Evolutionary conservation across 2,888 invertebrate genomes (phyloP), one percentile per base, ranked within the genome.

Genomic region (Volucella inflata): DNA sequence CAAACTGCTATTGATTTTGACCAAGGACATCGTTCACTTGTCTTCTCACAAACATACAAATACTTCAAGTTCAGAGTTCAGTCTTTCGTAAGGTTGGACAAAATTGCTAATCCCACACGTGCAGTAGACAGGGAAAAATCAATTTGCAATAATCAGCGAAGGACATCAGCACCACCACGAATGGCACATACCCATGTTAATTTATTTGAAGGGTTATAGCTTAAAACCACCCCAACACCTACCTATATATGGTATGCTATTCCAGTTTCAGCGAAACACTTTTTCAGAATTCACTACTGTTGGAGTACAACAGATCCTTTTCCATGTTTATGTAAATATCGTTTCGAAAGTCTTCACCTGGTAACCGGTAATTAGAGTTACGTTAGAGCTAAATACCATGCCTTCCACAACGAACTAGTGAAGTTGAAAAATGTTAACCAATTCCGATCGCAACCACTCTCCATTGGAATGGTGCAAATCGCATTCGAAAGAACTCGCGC

Each of bases 301-400:
- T 64, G 17, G 64, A 46, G 42, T 51, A 55, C 50, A 62, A 55
- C 65, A 44, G 21, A 42, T 70, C 68, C 75, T 55, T 59, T 70
- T 67, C 42, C 40, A 38, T 64, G 30, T 60, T 44, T 74, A 53
- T 50, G 71, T 59, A 14, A 14, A 48, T 14, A 48, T 14, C n/a
- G 1, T 14, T 1, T 8, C 11, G 48, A 40, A 10, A 21, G 62
- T 30, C 14, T 48, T 21, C 12, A 17, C 12, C 44, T 85, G 72
- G 72, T 77, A 81, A 81, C 85, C 85, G 85, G 81, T 77, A 81
- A 81, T 85, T 81, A 81, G 81, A 81, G 62, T 81, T 85, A 77
- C 72, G 72, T 67, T 59, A 16, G 10, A 51, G 62, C 55, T 64
- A 36, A 79, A 75, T 79, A 72, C 82, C 6, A 0, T 30, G 51